Percentiles rank a stretch among this genome's conserved stretches.
Conservation (phyloP, 2,888 invertebrate species). For the Physocephala rufipes region DNA sequence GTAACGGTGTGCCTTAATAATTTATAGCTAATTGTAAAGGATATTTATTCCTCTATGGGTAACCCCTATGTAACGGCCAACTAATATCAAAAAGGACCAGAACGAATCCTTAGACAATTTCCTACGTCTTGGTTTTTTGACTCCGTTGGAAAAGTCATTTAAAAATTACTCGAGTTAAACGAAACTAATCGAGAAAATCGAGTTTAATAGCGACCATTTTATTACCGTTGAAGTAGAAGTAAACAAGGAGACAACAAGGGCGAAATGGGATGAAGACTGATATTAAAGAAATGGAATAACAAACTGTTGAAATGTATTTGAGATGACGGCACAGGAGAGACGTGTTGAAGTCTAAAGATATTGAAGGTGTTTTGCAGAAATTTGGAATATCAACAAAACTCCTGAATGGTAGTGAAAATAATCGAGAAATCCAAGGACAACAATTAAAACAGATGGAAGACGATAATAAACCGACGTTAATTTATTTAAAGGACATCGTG, state of each 20-base stretch:
- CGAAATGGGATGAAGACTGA: no score
- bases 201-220: not conserved
- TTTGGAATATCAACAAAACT: not conserved
- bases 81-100: conserved; percentile 2
- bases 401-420: not conserved
- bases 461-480: conserved; percentile 8
- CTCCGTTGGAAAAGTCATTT: conserved; percentile 2
- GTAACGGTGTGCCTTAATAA: conserved; percentile 34
- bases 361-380: not conserved
- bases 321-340: conserved; percentile 14
- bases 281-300: no score
- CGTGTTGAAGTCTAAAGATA: not conserved
- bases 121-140: not conserved
- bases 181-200: conserved; percentile 21
- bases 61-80: not conserved
- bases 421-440: not conserved
- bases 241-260: not conserved
- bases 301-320: conserved; percentile 4
- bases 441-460: not conserved
- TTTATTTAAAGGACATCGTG: conserved; percentile 30
- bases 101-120: not conserved
- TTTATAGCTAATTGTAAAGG: conserved; percentile 38
- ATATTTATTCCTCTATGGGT: conserved; percentile 4
- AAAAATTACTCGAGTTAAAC: conserved; percentile 19
- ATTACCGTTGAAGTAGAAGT: not conserved